These are phyloP conservation scores for Auanema sp. DNA, from an alignment of 2,888 invertebrate species.

Conservation along the genomic window DNA sequence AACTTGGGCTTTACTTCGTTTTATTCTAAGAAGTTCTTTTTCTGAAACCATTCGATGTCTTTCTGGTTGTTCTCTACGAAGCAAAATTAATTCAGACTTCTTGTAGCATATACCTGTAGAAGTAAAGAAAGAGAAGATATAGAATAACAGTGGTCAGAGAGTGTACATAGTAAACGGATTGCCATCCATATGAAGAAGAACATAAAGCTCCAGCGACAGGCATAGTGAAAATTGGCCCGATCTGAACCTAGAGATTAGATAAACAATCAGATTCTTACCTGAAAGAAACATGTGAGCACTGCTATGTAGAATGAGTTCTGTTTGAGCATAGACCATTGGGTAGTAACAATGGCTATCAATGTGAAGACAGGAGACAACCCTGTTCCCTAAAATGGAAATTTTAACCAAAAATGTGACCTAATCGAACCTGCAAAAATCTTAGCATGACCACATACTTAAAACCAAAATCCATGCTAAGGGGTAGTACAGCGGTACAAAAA, in stretches of 20 bases:
- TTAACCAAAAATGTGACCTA: too few relatives aligned
- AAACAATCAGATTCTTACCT: slow-evolving; percentile 15
- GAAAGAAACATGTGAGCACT: slow-evolving; percentile 38
- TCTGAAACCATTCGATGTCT: slow-evolving; percentile 31
- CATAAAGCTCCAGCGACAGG: slow-evolving; percentile 44
- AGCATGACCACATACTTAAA: slow-evolving; percentile 34
- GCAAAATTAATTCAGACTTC: neutral
- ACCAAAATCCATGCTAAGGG: slow-evolving; percentile 33
- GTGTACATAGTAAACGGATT: slow-evolving; percentile 44
- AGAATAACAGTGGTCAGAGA: slow-evolving; percentile 37
- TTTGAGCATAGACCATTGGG: slow-evolving; percentile 44
- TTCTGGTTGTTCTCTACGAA: slow-evolving; percentile 30
- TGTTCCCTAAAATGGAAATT: too few relatives aligned
- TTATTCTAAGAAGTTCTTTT: slow-evolving; percentile 37
- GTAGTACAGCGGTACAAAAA: slow-evolving; percentile 34
- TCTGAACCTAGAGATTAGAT: slow-evolving; percentile 14
- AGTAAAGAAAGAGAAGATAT: slow-evolving; percentile 36
- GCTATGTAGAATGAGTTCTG: slow-evolving; percentile 40
- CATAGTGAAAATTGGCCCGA: slow-evolving; percentile 47
- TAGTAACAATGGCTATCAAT: slow-evolving; percentile 36
- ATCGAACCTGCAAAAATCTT: slow-evolving; percentile 36
- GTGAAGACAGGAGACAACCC: slow-evolving; percentile 34
- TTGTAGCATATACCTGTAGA: slow-evolving; percentile 33
- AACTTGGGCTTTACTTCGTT: slow-evolving; percentile 24
- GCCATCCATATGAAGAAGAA: slow-evolving; percentile 42